phyloP scores from a whole-genome alignment of 2,888 invertebrate species.

The Beris chalybata region DNA sequence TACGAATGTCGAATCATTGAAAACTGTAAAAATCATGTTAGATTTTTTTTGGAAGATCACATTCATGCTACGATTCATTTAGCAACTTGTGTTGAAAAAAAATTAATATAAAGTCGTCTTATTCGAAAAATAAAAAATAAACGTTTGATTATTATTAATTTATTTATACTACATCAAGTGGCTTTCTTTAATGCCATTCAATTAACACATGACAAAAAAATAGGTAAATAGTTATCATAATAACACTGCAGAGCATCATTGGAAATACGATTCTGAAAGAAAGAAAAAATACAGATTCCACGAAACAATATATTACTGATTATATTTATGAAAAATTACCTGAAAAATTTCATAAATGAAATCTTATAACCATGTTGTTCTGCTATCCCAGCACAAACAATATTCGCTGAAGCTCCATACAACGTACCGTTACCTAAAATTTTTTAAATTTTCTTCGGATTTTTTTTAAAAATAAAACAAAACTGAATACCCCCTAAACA shows the following conservation, averaged over 20 bases:
- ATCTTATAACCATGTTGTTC: conserved; percentile 90
- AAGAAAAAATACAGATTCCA: conserved; percentile 33
- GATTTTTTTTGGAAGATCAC: no score
- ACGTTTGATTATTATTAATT: no score
- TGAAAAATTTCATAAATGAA: conserved; percentile 80
- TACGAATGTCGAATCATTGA: no score
- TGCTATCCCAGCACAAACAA: conserved; percentile 88
- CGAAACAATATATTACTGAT: background rate
- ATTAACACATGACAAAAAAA: conserved; percentile 70
- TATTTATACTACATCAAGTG: no score
- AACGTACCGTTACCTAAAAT: conserved; percentile 81
- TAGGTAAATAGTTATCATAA: conserved; percentile 69
- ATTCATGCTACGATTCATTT: no score
- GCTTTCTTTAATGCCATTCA: conserved; percentile 60
- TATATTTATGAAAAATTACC: conserved; percentile 55
- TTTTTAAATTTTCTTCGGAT: background rate
- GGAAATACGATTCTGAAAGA: conserved; percentile 76
- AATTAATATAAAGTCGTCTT: no score
- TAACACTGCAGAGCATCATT: conserved; percentile 73
- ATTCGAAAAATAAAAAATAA: no score
- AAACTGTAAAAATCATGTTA: no score
- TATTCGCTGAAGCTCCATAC: conserved; percentile 88
- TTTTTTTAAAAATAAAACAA: conserved; percentile 1
- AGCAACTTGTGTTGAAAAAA: no score
- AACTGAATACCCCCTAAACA: conserved; percentile 72